Percentiles rank a stretch among this genome's conserved stretches.
Conservation (phyloP, 2,797 vertebrate genomes). For the Pseudochirops cupreus region DNA sequence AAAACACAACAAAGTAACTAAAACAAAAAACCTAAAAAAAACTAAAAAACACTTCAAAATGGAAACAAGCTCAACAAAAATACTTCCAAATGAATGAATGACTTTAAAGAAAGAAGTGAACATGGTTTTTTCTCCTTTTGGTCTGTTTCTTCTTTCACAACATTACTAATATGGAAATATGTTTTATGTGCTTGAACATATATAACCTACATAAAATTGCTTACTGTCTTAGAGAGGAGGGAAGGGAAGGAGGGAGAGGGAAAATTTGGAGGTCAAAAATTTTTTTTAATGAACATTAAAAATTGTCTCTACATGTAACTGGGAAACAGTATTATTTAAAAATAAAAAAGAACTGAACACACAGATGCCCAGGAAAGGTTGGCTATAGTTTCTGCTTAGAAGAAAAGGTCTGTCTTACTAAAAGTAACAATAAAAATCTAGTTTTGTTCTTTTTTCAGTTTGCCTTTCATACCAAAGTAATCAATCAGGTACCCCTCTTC, state of each 20-base stretch:
- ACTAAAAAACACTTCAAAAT: background rate
- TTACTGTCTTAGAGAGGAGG: background rate
- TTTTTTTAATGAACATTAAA: background rate
- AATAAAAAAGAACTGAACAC: background rate
- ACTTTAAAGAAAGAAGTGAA: background rate
- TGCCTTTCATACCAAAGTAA: rapidly evolving
- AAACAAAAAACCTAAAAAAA: too few relatives aligned
- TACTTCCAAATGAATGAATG: background rate
- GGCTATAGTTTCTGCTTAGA: background rate
- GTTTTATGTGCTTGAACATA: background rate
- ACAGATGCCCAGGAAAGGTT: background rate
- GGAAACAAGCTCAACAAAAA: background rate
- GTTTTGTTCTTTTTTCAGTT: background rate
- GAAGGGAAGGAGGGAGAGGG: rapidly evolving
- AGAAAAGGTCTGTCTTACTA: background rate
- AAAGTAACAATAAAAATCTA: background rate
- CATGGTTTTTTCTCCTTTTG: background rate
- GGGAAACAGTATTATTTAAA: background rate
- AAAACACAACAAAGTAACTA: too few relatives aligned
- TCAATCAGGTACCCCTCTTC: background rate
- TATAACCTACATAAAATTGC: background rate
- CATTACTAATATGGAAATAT: background rate
- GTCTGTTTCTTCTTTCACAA: background rate
- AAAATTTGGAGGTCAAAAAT: background rate
- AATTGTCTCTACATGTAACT: background rate